Percentiles rank a stretch among this genome's conserved stretches.
phyloP scores from a whole-genome alignment of 2,113 vertebrate species.

The Thamnophis sirtalis region DNA sequence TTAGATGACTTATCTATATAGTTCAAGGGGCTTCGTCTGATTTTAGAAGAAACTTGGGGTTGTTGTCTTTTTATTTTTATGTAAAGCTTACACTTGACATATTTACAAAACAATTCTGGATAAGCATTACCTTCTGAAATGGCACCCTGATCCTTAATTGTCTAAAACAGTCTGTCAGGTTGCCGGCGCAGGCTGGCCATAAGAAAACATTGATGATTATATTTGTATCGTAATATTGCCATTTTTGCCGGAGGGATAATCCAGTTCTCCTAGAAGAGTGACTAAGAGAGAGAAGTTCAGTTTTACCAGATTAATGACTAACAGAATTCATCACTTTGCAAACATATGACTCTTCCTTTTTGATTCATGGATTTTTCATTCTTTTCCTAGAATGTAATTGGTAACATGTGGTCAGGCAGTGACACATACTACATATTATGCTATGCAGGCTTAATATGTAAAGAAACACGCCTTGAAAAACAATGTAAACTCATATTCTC shows the following conservation, averaged over 20 bases:
- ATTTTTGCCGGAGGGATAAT: slow-evolving; percentile 43
- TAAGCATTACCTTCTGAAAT: background rate
- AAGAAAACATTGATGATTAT: slow-evolving; percentile 43
- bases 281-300: slow-evolving; percentile 18
- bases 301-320: slow-evolving; percentile 48
- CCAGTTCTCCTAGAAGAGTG: slow-evolving; percentile 23
- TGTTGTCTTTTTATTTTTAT: background rate
- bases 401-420: slow-evolving; percentile 17
- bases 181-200: background rate
- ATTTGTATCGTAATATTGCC: slow-evolving; percentile 29
- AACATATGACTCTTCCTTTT: slow-evolving; percentile 46
- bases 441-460: background rate
- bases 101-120: background rate
- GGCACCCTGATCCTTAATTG: background rate
- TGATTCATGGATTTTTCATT: slow-evolving; percentile 55
- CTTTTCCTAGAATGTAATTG: slow-evolving; percentile 52
- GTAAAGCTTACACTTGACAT: background rate
- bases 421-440: slow-evolving; percentile 46
- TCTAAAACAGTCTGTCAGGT: background rate
- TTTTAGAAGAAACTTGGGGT: background rate
- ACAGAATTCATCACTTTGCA: slow-evolving; percentile 44
- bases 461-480: slow-evolving; percentile 43
- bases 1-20: background rate
- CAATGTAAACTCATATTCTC: slow-evolving; percentile 32
- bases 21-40: background rate